These are phyloP conservation scores for Tachysurus fulvidraco DNA, from an alignment of 2,113 vertebrate genomes.

Conservation along the genomic window DNA sequence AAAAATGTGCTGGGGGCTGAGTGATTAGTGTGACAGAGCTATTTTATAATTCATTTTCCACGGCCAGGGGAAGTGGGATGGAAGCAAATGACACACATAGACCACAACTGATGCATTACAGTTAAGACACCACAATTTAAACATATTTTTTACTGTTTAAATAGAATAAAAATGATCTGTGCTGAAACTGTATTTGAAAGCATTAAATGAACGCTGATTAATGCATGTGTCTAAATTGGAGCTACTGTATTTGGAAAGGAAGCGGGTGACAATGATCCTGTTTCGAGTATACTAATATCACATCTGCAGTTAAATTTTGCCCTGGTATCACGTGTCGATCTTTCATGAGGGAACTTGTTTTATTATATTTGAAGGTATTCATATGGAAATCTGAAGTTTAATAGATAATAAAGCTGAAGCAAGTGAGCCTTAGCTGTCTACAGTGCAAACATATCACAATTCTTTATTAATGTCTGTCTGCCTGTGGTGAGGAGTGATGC, in stretches of 20 bases:
- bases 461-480: neutral
- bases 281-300: slow-evolving; percentile 4
- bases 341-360: neutral
- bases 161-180: slow-evolving; percentile 62
- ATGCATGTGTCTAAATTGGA: neutral
- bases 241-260: neutral
- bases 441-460: neutral
- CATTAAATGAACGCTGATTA: slow-evolving; percentile 8
- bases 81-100: slow-evolving; percentile 68
- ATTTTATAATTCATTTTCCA: slow-evolving; percentile 75
- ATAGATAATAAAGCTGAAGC: neutral
- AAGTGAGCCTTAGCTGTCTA: neutral
- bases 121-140: slow-evolving; percentile 46
- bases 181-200: neutral
- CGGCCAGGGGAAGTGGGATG: slow-evolving; percentile 68
- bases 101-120: neutral
- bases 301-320: neutral
- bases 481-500: neutral
- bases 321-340: neutral
- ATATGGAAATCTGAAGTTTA: neutral
- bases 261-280: neutral
- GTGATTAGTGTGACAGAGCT: slow-evolving; percentile 74
- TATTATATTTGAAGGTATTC: neutral
- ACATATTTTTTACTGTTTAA: slow-evolving; percentile 56
- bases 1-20: slow-evolving; percentile 72